A percentile compares a stretch with the other conserved stretches of the same genome.
phyloP scores from a whole-genome alignment of 2,113 vertebrate genomes.

The Verasper variegatus region DNA sequence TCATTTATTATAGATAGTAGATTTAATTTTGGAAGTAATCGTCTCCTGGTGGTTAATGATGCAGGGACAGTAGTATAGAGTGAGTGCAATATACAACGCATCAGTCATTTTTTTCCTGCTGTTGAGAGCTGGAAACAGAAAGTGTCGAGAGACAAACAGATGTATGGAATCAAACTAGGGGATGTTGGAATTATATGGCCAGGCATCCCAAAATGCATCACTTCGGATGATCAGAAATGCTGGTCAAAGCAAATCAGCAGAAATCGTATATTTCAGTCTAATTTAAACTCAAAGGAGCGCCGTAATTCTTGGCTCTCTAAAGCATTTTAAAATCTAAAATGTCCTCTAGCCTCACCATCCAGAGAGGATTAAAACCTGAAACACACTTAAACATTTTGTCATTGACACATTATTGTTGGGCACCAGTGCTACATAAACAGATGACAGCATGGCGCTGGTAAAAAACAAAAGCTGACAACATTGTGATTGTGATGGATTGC shows the following conservation, averaged over 20 bases:
- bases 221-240: neutral
- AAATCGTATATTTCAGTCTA: neutral
- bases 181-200: neutral
- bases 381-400: neutral
- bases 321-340: neutral
- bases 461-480: neutral
- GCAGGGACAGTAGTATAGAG: neutral
- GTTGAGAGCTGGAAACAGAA: neutral
- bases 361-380: neutral
- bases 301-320: neutral
- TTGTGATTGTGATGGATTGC: neutral
- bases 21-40: neutral
- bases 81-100: neutral
- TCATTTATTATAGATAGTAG: neutral
- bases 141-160: neutral
- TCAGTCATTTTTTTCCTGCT: neutral
- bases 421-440: neutral
- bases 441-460: neutral
- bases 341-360: neutral
- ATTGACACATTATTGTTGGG: neutral
- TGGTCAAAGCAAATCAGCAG: neutral
- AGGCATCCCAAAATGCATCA: neutral
- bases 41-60: neutral
- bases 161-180: neutral
- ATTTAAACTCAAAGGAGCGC: neutral